Evolutionary conservation across 2,797 vertebrate genomes (phyloP), one percentile per base, ranked within the genome.

Genomic region (Helicolenus hilgendorfi): DNA sequence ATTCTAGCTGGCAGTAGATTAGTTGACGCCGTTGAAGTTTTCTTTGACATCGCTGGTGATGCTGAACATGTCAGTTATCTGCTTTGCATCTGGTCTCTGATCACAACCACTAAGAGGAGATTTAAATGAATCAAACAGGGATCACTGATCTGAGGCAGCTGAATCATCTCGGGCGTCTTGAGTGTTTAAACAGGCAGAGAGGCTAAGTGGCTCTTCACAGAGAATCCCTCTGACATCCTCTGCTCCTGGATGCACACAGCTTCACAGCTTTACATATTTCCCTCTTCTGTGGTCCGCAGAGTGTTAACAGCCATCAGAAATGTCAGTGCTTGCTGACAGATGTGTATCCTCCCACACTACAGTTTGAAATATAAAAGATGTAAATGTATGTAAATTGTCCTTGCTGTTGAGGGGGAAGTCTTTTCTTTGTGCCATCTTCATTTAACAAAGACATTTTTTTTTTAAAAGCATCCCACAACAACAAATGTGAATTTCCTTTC

Each of bases 141-240:
- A 76, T 84, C 74, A 27, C 22, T 72, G 87, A 89, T 85, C 56
- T 72, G 79, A 55, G 33, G 84, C 64, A 2, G 58, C 2, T 11
- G 86, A 84, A 79, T 80, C 77, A 41, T 85, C 56, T 59, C 5
- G 15, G 73, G 85, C 65, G 20, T 73, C 63, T n/a, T 45, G 60
- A 76, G 79, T 60, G 63, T 89, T 92, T 88, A 78, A 85, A 79
- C 58, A 41, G 67, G 49, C 81, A 70, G 76, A 53, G 71, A 80
- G 77, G 88, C 84, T 83, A 91, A 94, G 81, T 89, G 88, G 74
- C 83, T 79, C 87, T 86, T 92, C 78, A 84, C 83, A 56, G 49
- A 69, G 64, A 71, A 59, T 81, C 73, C 14, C 80, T 84, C 71
- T 53, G 81, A 85, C 71, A 35, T 80, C 77, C 69, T 84, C 33